Evolutionary conservation across 2,113 vertebrate genomes (phyloP), one percentile per base, ranked within the genome.

Genomic region (Megaceryle maxima): DNA sequence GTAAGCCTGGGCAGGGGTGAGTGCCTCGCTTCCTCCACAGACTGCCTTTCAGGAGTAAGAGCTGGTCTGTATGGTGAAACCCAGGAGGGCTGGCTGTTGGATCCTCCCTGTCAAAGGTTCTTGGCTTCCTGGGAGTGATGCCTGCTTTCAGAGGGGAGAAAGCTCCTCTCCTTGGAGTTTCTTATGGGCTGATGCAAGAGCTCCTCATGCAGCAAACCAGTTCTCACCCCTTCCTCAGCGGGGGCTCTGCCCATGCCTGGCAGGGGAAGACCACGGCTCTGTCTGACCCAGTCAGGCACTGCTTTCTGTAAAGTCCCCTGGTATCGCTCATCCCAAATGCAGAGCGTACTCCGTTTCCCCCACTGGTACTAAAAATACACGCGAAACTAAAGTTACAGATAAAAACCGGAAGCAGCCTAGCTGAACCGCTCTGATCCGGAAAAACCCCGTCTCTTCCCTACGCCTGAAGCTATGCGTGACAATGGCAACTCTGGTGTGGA

Each of bases 301-400:
- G 53, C 57, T 92, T 0, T 0, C 56, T 46, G 87, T 88, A 13
- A 87, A 89, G 60, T 92, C 73, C 92, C 88, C 31, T 57, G 44
- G 41, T 75, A 70, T 55, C 0, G 0, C 35, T 82, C 0, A 0
- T 37, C 2, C 4, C 55, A 50, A 81, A 56, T 1, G 9, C 89
- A 87, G 73, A 51, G 48, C 11, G 16, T 50, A 4, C 55, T 68
- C 20, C 1, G 1, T 57, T 96, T 81, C 66, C 51, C 53, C 74
- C 1, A 3, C 62, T 64, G 66, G 21, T 53, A 56, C 75, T 84
- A 92, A 95, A 95, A 79, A 68, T 53, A 87, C 37, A 9, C 3
- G 6, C 0, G 2, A 95, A 73, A 66, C 81, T 33, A 64, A 43
- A 80, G 66, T 60, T 88, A 75, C 60, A 88, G 83, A 33, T 35